Evolutionary conservation across 2,888 invertebrate genomes (phyloP).

Genomic region (Stenchaetothrips biformis): DNA sequence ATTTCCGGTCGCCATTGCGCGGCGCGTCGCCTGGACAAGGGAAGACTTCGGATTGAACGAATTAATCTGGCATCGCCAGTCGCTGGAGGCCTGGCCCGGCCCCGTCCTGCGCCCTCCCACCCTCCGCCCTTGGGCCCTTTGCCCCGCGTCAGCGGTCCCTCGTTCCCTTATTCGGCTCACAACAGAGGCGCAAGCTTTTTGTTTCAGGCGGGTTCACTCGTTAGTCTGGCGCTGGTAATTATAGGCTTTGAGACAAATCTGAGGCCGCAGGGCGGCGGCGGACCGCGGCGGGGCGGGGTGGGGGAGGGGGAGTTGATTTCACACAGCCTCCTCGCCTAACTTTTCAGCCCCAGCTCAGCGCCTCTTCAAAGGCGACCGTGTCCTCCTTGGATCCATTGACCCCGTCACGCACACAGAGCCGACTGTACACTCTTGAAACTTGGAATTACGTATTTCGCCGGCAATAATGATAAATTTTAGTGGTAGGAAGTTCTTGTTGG

Average conservation of each 20-base stretch:
- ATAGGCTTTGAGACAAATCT: constrained; percentile 8
- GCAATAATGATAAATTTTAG: too few species aligned
- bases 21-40: background rate
- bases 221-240: constrained; percentile 5
- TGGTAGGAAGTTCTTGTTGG: too few species aligned
- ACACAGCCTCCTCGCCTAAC: background rate
- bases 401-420: too few species aligned
- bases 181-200: background rate
- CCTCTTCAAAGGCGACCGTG: background rate
- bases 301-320: background rate
- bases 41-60: constrained; percentile 6
- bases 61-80: constrained; percentile 1
- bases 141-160: too few species aligned
- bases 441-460: too few species aligned
- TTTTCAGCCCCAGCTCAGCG: background rate
- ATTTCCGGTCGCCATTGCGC: background rate
- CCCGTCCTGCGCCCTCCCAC: too few species aligned
- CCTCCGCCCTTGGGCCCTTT: too few species aligned
- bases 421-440: too few species aligned
- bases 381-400: too few species aligned
- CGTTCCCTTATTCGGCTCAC: background rate
- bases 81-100: too few species aligned
- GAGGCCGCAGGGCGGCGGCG: background rate
- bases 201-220: background rate
- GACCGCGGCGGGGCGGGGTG: background rate